Base-by-base conservation (phyloP, 2,113 vertebrate genomes). In the Microcebus ravelobensis region DNA sequence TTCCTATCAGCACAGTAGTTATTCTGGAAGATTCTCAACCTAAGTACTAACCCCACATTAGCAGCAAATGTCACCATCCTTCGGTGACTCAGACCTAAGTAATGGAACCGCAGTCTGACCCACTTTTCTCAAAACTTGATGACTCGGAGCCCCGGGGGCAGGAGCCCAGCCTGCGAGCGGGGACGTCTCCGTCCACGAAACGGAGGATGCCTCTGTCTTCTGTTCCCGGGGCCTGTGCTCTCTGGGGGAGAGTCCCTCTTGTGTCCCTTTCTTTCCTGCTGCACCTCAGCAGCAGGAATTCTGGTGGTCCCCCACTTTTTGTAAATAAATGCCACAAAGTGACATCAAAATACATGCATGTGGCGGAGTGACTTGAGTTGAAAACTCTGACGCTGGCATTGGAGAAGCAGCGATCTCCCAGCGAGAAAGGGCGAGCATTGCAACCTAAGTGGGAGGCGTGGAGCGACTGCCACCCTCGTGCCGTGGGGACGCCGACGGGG, bases 61-160 rank as follows among this genome's bases (percentile, higher is more conserved):
- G 39, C 14, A 52, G 90, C 52, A 20, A 82, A 27, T 45, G 87
- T 70, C 87, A 65, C 67, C 42, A 10, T 68, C 13, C 20, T 31
- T 45, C 10, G 65, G 57, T 94, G 98, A 97, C 87, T 98, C 96
- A 96, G 96, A 23, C 52, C 45, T 31, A 17, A 94, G 85, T 61
- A 48, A 67, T 29, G 59, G 88, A 73, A 73, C 87, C 95, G 25
- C 93, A 73, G 87, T 87, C 90, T 98, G 97, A 97, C 96, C 96
- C 91, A 93, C 48, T 96, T 97, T 93, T 34, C 70, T 86, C 25
- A 61, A 42, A 63, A 57, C 48, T 50, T 61, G 59, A 39, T 65
- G 29, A 15, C 13, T 12, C 18, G 34, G 86, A 6, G 34, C 70
- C 77, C 23, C 10, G 6, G 68, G 50, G 27, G 4, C 57, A 7